Conservation (phyloP, 2,888 invertebrate genomes). For the Microplitis deprimator region DNA sequence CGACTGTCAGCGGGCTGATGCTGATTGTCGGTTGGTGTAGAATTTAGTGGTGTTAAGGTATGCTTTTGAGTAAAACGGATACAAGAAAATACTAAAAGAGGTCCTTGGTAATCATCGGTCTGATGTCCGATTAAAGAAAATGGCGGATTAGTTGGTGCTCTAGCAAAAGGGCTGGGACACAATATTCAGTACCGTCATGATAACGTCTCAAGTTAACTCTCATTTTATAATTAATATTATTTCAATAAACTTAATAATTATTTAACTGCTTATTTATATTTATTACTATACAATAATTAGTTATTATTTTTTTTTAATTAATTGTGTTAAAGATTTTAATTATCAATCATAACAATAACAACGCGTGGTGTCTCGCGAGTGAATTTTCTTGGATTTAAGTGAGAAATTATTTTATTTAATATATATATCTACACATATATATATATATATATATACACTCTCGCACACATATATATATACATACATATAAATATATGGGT, state of each 20-base stretch:
- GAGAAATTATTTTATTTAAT: not conserved
- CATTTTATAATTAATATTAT: conserved; percentile 19
- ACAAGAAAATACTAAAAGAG: conserved; percentile 36
- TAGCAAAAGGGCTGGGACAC: conserved; percentile 70
- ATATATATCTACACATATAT: not conserved
- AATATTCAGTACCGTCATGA: conserved; percentile 59
- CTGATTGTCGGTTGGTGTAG: not conserved
- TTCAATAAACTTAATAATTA: not conserved
- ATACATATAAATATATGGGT: conserved; percentile 39
- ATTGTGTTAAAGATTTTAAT: not conserved
- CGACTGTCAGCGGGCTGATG: conserved; percentile 33
- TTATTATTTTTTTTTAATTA: conserved; percentile 25
- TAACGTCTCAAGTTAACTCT: conserved; percentile 50
- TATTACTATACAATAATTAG: not conserved
- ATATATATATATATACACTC: conserved; percentile 22
- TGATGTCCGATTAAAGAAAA: conserved; percentile 57
- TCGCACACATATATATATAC: conserved; percentile 20
- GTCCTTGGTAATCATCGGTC: conserved; percentile 52
- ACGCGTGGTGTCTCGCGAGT: not conserved
- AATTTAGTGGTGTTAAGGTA: not conserved
- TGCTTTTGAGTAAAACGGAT: conserved; percentile 20
- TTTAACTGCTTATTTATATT: not conserved
- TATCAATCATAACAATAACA: conserved; percentile 23
- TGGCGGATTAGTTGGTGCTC: conserved; percentile 65
- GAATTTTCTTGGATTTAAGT: not conserved